Base-by-base conservation (phyloP, 2,888 invertebrate species). In the Baccha elongata region DNA sequence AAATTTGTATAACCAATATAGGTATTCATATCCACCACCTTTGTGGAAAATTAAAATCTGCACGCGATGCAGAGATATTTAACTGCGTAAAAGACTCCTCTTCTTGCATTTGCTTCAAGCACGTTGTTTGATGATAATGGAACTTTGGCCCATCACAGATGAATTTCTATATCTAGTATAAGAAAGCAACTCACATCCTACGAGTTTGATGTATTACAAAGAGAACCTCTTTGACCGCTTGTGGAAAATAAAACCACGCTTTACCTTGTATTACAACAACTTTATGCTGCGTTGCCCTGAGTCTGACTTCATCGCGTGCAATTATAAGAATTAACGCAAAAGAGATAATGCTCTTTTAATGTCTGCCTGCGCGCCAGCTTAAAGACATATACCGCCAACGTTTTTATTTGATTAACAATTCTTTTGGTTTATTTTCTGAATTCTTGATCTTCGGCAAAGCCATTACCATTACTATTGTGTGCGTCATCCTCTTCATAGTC, bases 331-430 rank as follows among this genome's bases (percentile, higher is more conserved):
- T 69, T 50, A 65, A 67, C 75, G 60, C 65, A 40, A 3, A 21
- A 64, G 60, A 81, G 81, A 81, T 81, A 81, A 81, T 81, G 81
- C 60, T 60, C 52, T 81, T 81, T 81, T 81, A 81, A 81, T 81
- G 76, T 81, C 71, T 48, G 37, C 55, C 65, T 81, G 65, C 48
- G 71, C 19, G 29, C 42, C 81, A 62, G 23, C 52, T 26, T 65
- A 60, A 64, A 64, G 60, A 68, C 26, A n/a, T 67, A 67, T 67
- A 75, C 81, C 67, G 48, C 75, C 81, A 65, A 71, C 75, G 71
- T 81, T 76, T 62, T 26, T 81, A 76, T 81, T 81, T 81, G 81
- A 81, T 81, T 76, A 81, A 72, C 76, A 81, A 81, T 81, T 76
- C 71, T 71, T 53, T 76, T 52, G 62, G 21, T 71, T 52, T 42